Evolutionary conservation across 2,797 vertebrate species (phyloP).

Genomic region (Periophthalmus magnuspinnatus): DNA sequence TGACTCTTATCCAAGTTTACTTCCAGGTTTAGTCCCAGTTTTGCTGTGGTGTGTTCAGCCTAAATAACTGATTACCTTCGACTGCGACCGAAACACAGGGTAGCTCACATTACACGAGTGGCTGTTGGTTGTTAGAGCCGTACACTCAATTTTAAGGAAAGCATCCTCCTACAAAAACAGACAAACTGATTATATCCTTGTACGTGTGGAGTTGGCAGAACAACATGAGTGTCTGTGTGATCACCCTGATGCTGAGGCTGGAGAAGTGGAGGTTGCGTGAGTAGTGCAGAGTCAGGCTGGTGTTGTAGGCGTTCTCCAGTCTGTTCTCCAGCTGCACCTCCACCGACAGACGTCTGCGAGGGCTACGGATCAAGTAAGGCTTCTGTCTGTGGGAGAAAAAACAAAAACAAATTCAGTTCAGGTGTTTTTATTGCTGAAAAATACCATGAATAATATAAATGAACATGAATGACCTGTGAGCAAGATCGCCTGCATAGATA

Average conservation of each 20-base stretch:
- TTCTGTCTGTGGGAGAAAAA: constrained; percentile 78
- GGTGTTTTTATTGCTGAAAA: too few relatives aligned
- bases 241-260: constrained; percentile 83
- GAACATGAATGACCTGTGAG: too few relatives aligned
- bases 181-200: constrained; percentile 4
- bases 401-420: constrained; percentile 1
- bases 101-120: constrained; percentile 87
- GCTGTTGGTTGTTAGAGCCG: constrained; percentile 73
- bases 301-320: constrained; percentile 91
- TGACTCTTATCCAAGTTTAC: too few relatives aligned
- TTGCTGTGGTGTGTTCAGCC: constrained; percentile 28
- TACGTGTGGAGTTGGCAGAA: background rate
- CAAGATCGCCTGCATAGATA: too few relatives aligned
- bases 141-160: constrained; percentile 86
- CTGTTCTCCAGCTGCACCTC: constrained; percentile 85
- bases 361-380: constrained; percentile 86
- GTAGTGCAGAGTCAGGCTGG: constrained; percentile 85
- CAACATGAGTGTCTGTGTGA: background rate
- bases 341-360: constrained; percentile 80
- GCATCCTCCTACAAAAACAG: constrained; percentile 75
- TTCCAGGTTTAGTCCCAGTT: too few relatives aligned
- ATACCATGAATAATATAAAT: too few relatives aligned
- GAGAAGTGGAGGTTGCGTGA: constrained; percentile 90
- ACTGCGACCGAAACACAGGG: constrained; percentile 86
- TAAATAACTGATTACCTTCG: constrained; percentile 73